Base-by-base conservation (phyloP, 2,888 invertebrate species). In the Phengaris alcon region DNA sequence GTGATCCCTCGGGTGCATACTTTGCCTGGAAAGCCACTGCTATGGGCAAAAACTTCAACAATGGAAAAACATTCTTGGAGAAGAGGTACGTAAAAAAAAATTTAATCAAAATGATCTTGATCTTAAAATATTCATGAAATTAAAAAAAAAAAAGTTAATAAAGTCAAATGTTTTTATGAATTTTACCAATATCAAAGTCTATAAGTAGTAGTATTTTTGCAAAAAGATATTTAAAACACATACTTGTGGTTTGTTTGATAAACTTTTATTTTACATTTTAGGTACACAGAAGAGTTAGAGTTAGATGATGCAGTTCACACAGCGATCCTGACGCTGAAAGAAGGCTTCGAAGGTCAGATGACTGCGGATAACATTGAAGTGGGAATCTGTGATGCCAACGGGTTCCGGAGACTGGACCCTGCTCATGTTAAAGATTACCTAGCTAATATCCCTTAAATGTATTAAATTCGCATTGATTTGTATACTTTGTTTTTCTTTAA, bases 1-100 rank as follows among this genome's bases (percentile, higher is more conserved):
- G 99, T 90, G 99, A 99, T 94, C 99, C 99, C 0, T 99, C 99
- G 0, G 99, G 99, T 1, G 99, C 99, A 0, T 99, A 99, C 92
- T 99, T 99, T 90, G 99, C 99, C 0, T 99, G 99, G 99, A 99
- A 99, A 89, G 99, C 99, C 7, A 99, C 99, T 6, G 99, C 99
- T 0, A 98, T 99, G 97, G 99, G 99, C 68, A 99, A 99, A 92
- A 99, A 99, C 88, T 97, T 97, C 83, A 96, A 98, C 57, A 99
- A 99, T 85, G 99, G 99, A 7, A 99, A 99, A 93, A 99, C 99
- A 2, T 99, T 99, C 93, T 94, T 99, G 76, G 99, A 99, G 86
- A 99, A 99, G 86, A 95, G 99, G 96, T 97, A 85, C 0, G n/a
- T n/a, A n/a, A n/a, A n/a, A n/a, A n/a, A n/a, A n/a, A n/a, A n/a